Conservation (phyloP, 2,888 invertebrate species). For the Drosophila mulleri region DNA sequence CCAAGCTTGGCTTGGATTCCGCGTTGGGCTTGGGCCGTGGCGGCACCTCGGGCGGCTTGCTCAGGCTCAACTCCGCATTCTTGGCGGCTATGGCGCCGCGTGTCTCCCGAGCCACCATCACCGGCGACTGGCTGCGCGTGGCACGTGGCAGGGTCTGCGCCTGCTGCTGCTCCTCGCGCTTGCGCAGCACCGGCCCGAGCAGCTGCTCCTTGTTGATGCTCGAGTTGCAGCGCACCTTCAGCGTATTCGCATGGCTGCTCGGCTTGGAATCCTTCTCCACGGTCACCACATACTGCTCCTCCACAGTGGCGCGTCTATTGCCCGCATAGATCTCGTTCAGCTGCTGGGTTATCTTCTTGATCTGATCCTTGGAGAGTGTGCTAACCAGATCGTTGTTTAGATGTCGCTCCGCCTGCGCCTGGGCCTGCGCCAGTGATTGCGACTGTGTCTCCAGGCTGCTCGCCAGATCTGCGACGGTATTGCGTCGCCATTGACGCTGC, state of each 20-base stretch:
- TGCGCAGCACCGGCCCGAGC: slow-evolving; percentile 80
- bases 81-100: slow-evolving; percentile 87
- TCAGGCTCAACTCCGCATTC: slow-evolving; percentile 84
- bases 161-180: slow-evolving; percentile 87
- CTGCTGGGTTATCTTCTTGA: slow-evolving; percentile 91
- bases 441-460: slow-evolving; percentile 88
- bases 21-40: slow-evolving; percentile 48
- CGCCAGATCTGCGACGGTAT: slow-evolving; percentile 92
- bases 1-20: background rate
- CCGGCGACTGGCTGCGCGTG: slow-evolving; percentile 81
- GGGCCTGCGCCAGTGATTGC: slow-evolving; percentile 84
- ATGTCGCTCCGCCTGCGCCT: slow-evolving; percentile 86
- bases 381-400: slow-evolving; percentile 92
- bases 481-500: slow-evolving; percentile 90
- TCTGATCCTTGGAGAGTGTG: slow-evolving; percentile 93
- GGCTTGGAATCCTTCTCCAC: slow-evolving; percentile 85
- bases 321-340: slow-evolving; percentile 91
- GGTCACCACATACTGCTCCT: slow-evolving; percentile 88
- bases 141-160: slow-evolving; percentile 84
- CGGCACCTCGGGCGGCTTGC: slow-evolving; percentile 79
- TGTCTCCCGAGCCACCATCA: slow-evolving; percentile 87
- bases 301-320: slow-evolving; percentile 68
- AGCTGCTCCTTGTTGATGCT: slow-evolving; percentile 86
- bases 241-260: slow-evolving; percentile 70
- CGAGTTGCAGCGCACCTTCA: slow-evolving; percentile 88